These are phyloP conservation scores for Sinopyrophorus schimmeli DNA, from an alignment of 2,888 invertebrate genomes.

Conservation along the genomic window DNA sequence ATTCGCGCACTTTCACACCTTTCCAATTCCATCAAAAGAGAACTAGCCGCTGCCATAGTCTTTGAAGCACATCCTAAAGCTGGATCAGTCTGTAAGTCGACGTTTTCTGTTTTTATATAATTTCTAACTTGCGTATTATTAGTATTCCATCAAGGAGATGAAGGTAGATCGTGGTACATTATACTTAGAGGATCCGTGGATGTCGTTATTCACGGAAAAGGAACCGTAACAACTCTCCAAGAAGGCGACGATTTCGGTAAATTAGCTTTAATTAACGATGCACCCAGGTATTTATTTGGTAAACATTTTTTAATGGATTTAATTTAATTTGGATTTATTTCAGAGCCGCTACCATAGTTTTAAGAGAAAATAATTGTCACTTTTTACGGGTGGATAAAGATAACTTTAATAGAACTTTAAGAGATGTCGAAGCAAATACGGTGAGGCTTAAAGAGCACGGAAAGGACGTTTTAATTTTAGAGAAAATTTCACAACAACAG, in stretches of 20 bases:
- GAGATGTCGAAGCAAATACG: conserved; percentile 88
- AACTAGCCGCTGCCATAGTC: conserved; percentile 76
- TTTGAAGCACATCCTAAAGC: conserved; percentile 79
- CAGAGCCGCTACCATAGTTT: conserved; percentile 80
- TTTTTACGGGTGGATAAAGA: conserved; percentile 83
- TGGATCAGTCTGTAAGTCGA: conserved; percentile 73
- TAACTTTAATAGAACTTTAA: conserved; percentile 78
- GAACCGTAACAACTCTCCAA: conserved; percentile 77
- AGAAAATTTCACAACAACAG: conserved; percentile 66
- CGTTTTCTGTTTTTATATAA: background rate
- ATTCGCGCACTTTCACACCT: conserved; percentile 80
- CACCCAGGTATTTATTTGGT: conserved; percentile 80
- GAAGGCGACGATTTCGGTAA: conserved; percentile 90
- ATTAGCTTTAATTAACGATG: conserved; percentile 81
- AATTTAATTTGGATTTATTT: conserved; percentile 14
- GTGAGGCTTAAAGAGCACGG: conserved; percentile 82
- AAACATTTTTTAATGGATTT: conserved; percentile 26
- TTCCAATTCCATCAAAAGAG: conserved; percentile 79
- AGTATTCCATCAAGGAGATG: conserved; percentile 86
- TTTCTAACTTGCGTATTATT: conserved; percentile 36
- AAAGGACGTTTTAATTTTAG: conserved; percentile 79
- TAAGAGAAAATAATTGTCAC: conserved; percentile 81
- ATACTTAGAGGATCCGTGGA: conserved; percentile 81
- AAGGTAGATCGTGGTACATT: conserved; percentile 84
- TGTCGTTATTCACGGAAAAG: conserved; percentile 83